Percentiles rank a stretch among this genome's conserved stretches.
Conservation (phyloP, 2,797 vertebrate genomes). For the Peromyscus nudipes region DNA sequence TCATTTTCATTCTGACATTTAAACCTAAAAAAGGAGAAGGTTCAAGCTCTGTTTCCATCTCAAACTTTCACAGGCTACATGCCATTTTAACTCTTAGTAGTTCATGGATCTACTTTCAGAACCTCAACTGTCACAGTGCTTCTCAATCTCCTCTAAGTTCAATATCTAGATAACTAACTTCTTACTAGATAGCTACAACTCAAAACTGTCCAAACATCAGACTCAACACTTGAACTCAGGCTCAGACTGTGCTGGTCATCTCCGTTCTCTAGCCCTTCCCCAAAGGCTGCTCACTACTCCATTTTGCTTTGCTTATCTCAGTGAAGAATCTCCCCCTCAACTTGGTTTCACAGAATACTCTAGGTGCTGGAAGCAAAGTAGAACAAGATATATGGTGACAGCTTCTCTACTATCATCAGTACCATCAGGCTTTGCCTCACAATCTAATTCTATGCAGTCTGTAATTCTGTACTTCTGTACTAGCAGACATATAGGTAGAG, state of each 20-base stretch:
- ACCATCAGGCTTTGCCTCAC: not conserved
- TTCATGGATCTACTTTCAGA: constrained; percentile 42
- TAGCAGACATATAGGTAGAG: not conserved
- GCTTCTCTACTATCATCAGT: not conserved
- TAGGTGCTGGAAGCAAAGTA: constrained; percentile 5
- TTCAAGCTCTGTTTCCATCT: not conserved
- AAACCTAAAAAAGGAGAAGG: not conserved
- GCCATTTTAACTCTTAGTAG: not conserved
- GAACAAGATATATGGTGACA: not conserved
- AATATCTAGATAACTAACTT: constrained; percentile 7
- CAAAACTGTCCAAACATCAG: not conserved
- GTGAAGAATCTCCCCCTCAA: not conserved
- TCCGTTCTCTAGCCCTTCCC: not conserved
- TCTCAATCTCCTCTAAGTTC: not conserved
- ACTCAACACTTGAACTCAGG: constrained; percentile 17
- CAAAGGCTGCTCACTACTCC: not conserved
- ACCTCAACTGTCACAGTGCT: constrained; percentile 10
- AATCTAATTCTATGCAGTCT: constrained; percentile 9
- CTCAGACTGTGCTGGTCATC: not conserved
- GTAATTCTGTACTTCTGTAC: constrained; percentile 16
- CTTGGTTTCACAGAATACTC: not conserved
- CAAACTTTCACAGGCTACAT: not conserved
- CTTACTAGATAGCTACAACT: not conserved
- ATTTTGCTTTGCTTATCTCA: constrained; percentile 21
- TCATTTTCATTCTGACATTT: not conserved